phyloP scores from a whole-genome alignment of 2,113 vertebrate species.

The Morone chrysops region DNA sequence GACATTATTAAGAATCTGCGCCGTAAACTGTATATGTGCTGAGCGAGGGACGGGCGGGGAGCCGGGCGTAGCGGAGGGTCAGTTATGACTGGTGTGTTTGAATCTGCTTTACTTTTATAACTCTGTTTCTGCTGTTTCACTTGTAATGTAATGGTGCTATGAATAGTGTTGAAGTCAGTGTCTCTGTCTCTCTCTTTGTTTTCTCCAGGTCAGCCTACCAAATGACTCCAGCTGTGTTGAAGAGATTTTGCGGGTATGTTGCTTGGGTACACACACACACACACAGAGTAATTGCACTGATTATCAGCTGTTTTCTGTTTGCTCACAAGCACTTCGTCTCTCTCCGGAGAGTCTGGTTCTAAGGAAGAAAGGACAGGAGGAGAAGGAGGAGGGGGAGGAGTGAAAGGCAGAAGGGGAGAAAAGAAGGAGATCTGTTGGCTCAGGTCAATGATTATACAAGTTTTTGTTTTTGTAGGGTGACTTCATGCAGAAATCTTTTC shows the following conservation, averaged over 20 bases:
- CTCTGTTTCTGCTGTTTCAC: not conserved
- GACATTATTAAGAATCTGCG: too few species aligned
- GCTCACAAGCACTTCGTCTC: conserved; percentile 55
- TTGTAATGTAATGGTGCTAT: conserved; percentile 18
- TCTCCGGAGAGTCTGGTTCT: conserved; percentile 51
- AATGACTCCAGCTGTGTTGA: conserved; percentile 97
- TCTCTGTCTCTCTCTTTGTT: conserved; percentile 56
- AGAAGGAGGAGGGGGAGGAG: conserved; percentile 3
- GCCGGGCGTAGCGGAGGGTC: not conserved
- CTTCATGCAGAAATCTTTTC: conserved; percentile 58
- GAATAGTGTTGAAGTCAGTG: conserved; percentile 40
- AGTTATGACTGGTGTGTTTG: not conserved
- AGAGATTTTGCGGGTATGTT: conserved; percentile 96
- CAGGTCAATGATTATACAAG: conserved; percentile 55
- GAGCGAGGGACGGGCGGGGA: not conserved
- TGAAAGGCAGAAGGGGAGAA: conserved; percentile 1
- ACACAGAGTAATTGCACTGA: conserved; percentile 54
- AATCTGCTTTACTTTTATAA: not conserved
- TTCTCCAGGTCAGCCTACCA: conserved; percentile 91
- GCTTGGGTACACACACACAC: conserved; percentile 35
- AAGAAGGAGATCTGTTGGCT: conserved; percentile 46
- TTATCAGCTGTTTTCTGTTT: conserved; percentile 77
- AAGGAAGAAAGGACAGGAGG: conserved; percentile 8
- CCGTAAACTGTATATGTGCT: not conserved
- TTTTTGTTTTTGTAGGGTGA: conserved; percentile 53